These are phyloP conservation scores for Quiscalus mexicanus DNA, from an alignment of 2,113 vertebrate genomes.

Conservation along the genomic window DNA sequence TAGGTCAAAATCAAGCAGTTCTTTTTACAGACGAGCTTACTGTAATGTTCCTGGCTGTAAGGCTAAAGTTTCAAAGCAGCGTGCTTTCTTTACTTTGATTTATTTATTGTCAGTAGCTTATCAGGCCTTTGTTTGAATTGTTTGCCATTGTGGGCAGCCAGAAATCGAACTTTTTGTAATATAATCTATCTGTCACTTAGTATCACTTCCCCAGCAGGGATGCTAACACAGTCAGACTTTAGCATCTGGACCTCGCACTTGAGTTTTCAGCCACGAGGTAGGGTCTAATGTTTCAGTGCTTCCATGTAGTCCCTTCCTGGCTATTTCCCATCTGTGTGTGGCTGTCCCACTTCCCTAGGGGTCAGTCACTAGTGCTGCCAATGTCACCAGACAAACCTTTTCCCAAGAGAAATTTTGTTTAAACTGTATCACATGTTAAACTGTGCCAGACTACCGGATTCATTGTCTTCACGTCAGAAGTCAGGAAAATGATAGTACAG, in stretches of 20 bases:
- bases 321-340: conserved; percentile 74
- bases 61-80: conserved; percentile 40
- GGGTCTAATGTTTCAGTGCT: conserved; percentile 40
- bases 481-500: background rate
- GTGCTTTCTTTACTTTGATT: conserved; percentile 41
- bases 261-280: conserved; percentile 37
- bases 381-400: conserved; percentile 52
- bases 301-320: conserved; percentile 56
- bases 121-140: conserved; percentile 43
- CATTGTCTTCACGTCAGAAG: background rate
- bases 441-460: background rate
- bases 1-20: background rate
- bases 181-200: conserved; percentile 60
- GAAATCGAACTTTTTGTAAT: conserved; percentile 38
- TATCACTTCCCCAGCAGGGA: conserved; percentile 33
- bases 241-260: conserved; percentile 64
- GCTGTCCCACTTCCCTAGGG: conserved; percentile 58
- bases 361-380: conserved; percentile 33
- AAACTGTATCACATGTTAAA: conserved; percentile 1
- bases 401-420: conserved; percentile 49
- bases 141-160: conserved; percentile 19
- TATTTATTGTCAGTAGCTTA: conserved; percentile 52
- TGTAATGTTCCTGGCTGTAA: background rate
- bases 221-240: conserved; percentile 47
- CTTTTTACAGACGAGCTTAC: background rate